These are phyloP conservation scores for Nowickia ferox DNA, from an alignment of 2,888 invertebrate species.

Conservation along the genomic window DNA sequence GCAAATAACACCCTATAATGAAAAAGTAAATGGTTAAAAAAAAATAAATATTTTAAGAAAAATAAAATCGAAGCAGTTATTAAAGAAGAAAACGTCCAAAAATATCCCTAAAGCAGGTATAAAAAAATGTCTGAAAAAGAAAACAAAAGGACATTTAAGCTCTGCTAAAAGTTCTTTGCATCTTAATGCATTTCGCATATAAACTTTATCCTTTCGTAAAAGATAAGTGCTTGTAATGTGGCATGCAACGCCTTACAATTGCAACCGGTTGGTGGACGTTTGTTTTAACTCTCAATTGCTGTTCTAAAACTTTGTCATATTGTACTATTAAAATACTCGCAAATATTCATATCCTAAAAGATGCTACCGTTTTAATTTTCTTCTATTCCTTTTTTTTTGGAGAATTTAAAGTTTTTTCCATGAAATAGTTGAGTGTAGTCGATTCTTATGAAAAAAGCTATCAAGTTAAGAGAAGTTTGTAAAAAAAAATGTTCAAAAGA, in stretches of 20 bases:
- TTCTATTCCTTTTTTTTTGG: not conserved
- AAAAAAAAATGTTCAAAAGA: not conserved
- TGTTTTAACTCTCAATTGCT: not conserved
- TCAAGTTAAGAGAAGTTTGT: not conserved
- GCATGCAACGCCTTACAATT: constrained; percentile 43
- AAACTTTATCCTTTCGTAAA: constrained; percentile 53
- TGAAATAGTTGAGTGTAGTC: constrained; percentile 32
- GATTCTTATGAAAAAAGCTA: not conserved
- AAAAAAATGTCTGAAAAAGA: not conserved
- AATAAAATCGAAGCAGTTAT: constrained; percentile 22
- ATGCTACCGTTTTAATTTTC: constrained; percentile 41
- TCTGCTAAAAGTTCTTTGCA: constrained; percentile 33
- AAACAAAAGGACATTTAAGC: constrained; percentile 31
- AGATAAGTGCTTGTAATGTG: constrained; percentile 42
- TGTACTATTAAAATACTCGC: constrained; percentile 27
- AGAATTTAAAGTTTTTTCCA: constrained; percentile 19
- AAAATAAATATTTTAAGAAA: not conserved
- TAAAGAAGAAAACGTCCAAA: constrained; percentile 59
- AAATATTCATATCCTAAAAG: constrained; percentile 6
- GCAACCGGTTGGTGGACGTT: constrained; percentile 42
- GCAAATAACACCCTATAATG: not conserved
- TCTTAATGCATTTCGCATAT: constrained; percentile 54
- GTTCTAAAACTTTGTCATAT: constrained; percentile 7
- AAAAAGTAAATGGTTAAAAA: not conserved
- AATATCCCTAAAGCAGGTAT: constrained; percentile 49